Base-by-base conservation (phyloP, 1,140 invertebrate genomes). In the Drosophila sechellia region DNA sequence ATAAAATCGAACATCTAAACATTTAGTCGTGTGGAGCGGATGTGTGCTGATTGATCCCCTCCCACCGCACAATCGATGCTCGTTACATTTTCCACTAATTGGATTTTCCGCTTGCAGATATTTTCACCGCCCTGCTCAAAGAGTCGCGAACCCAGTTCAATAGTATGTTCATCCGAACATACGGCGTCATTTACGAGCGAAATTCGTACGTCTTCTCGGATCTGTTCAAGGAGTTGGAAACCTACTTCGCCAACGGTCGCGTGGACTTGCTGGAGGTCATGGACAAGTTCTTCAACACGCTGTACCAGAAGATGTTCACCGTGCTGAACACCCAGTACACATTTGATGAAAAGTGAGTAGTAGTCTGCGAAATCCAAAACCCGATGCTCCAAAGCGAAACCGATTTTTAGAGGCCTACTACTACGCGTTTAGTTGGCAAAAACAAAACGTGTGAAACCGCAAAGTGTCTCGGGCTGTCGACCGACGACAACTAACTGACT, bases 251-350 rank as follows among this genome's bases (percentile, higher is more conserved):
- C 3, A 95, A 95, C 68, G 97, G 97, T 15, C 93, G 95, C 79
- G 94, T 96, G 10, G 95, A 98, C 91, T 94, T 99, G 11, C 94
- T 96, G 37, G 95, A 96, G 15, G 96, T 96, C 17, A 96, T 99
- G 95, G 96, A 99, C 77, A 95, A 95, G 59, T 99, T 99, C 93
- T 99, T 99, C 93, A 95, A 95, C 53, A 96, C 95, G 4, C 95
- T 99, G 0, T 98, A 99, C 91, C 96, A 98, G 92, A 97, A 97
- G 91, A 99, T 99, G 98, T 99, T 99, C 93, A 96, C 95, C 0
- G 97, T 99, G 25, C 93, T 99, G 64, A 99, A 99, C 92, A 94
- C 95, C 4, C 97, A 98, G 91, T 98, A 98, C 90, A 94, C 94
- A 45, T 98, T 99, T 86, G 95, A 97, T 92, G 95, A 96, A 43